Evolutionary conservation across 2,888 invertebrate species (phyloP).

Genomic region (Hoplodrina blanda): DNA sequence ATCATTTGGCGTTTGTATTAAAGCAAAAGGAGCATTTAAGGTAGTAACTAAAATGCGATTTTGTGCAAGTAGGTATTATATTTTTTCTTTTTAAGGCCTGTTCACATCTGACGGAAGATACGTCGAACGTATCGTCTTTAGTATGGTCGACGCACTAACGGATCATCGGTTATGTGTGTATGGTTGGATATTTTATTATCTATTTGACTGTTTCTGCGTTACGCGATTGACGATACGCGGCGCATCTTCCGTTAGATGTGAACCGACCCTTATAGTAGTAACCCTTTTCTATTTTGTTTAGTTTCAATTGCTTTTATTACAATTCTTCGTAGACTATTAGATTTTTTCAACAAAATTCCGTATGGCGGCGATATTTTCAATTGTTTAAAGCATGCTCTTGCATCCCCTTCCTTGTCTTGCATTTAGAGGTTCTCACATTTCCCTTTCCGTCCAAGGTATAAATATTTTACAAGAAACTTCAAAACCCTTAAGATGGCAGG

Average conservation of each 20-base stretch:
- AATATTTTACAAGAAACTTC: conserved; percentile 44
- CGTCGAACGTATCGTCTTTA: no score
- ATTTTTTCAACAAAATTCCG: conserved; percentile 63
- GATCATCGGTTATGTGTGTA: no score
- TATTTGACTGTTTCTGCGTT: no score
- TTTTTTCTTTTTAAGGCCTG: not conserved
- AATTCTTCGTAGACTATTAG: conserved; percentile 22
- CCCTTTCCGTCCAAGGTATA: conserved; percentile 63
- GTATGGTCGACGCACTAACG: no score
- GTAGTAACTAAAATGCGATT: not conserved
- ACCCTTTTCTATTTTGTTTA: conserved; percentile 8
- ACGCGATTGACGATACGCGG: no score
- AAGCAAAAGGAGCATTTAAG: not conserved
- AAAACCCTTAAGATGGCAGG: conserved; percentile 41
- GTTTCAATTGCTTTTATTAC: conserved; percentile 14
- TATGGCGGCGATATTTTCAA: conserved; percentile 70
- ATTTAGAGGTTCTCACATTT: conserved; percentile 76
- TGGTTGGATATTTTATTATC: no score
- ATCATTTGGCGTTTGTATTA: conserved; percentile 2
- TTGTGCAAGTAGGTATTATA: not conserved
- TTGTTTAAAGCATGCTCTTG: conserved; percentile 66
- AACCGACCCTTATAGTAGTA: no score
- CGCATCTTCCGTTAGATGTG: no score
- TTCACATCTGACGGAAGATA: no score
- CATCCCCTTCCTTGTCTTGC: conserved; percentile 67